phyloP scores from a whole-genome alignment of 2,888 invertebrate species.

The Andrena flavipes region DNA sequence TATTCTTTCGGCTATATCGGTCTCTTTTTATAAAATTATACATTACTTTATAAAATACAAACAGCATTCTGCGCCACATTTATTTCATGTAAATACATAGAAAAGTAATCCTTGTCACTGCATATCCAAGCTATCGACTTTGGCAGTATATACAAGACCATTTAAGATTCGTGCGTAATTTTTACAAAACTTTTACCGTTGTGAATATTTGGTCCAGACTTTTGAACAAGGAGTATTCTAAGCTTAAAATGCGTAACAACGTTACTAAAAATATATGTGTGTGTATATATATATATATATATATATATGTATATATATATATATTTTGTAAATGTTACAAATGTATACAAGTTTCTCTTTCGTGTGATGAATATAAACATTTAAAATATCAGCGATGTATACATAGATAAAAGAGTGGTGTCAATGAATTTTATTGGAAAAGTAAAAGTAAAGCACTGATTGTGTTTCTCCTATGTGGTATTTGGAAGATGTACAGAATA shows the following conservation, averaged over 20 bases:
- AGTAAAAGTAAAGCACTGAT: background rate
- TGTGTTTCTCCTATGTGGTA: background rate
- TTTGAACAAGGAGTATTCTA: slow-evolving; percentile 45
- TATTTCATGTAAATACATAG: slow-evolving; percentile 56
- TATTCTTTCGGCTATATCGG: background rate
- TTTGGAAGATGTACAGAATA: slow-evolving; percentile 31
- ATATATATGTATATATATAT: slow-evolving; percentile 53
- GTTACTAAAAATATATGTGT: slow-evolving; percentile 64
- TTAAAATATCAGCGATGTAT: slow-evolving; percentile 17
- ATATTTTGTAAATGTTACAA: slow-evolving; percentile 34
- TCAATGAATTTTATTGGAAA: background rate
- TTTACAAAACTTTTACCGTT: slow-evolving; percentile 38
- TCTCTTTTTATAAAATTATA: slow-evolving; percentile 45
- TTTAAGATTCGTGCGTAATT: slow-evolving; percentile 22
- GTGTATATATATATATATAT: slow-evolving; percentile 28
- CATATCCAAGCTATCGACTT: slow-evolving; percentile 34
- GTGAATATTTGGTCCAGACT: slow-evolving; percentile 55
- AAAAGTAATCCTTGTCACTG: slow-evolving; percentile 50
- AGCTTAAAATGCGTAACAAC: slow-evolving; percentile 36
- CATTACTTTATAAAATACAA: slow-evolving; percentile 55
- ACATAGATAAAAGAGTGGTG: background rate
- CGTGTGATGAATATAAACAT: slow-evolving; percentile 29
- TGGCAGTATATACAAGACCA: slow-evolving; percentile 61
- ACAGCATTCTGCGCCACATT: slow-evolving; percentile 33
- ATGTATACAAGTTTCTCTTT: slow-evolving; percentile 21